phyloP scores from a whole-genome alignment of 2,888 invertebrate species.

The Cheilosia vulpina region DNA sequence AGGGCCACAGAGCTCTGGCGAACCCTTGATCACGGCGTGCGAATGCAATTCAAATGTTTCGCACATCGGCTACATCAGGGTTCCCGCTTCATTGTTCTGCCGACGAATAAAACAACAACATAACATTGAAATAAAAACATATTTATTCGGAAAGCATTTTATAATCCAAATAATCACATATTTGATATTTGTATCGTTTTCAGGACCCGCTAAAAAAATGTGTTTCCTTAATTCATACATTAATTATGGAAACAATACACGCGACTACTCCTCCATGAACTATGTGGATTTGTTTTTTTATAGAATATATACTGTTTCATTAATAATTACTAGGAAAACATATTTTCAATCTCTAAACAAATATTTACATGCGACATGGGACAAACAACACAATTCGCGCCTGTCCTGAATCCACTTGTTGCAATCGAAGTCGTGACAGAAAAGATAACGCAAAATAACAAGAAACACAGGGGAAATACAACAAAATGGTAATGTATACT shows the following conservation, averaged over 20 bases:
- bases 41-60: no score
- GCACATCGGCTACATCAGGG: no score
- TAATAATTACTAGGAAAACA: slow-evolving; percentile 46
- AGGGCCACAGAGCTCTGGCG: no score
- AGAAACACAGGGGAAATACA: slow-evolving; percentile 14
- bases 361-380: slow-evolving; percentile 56
- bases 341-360: slow-evolving; percentile 45
- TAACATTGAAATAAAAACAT: slow-evolving; percentile 69
- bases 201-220: slow-evolving; percentile 20
- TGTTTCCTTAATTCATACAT: background rate
- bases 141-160: slow-evolving; percentile 62
- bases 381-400: slow-evolving; percentile 26
- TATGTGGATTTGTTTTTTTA: slow-evolving; percentile 18
- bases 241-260: slow-evolving; percentile 21
- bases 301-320: slow-evolving; percentile 28
- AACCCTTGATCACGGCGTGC: no score
- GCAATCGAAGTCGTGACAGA: slow-evolving; percentile 19
- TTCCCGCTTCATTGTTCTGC: no score
- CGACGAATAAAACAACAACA: slow-evolving; percentile 24
- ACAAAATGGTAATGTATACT: slow-evolving; percentile 32
- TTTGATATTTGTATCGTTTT: slow-evolving; percentile 53
- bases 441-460: slow-evolving; percentile 40
- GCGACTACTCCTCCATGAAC: slow-evolving; percentile 4
- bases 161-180: slow-evolving; percentile 55
- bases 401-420: slow-evolving; percentile 14